These are phyloP conservation scores for Proteles cristata DNA, from an alignment of 2,113 vertebrate genomes.

Conservation along the genomic window DNA sequence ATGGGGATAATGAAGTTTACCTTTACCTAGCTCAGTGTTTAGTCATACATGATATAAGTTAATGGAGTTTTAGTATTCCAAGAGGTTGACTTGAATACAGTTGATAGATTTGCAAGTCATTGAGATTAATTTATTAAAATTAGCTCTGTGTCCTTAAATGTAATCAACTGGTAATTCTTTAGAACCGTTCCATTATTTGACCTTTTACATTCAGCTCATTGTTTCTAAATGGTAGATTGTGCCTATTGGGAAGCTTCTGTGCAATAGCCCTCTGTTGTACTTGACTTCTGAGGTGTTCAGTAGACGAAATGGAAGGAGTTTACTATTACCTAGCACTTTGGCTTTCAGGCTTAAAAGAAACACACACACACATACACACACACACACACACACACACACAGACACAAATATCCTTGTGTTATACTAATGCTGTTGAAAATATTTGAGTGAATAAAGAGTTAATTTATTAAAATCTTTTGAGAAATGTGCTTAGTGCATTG, in stretches of 20 bases:
- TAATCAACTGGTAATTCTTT: neutral
- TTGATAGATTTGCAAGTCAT: constrained; percentile 23
- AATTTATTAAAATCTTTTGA: constrained; percentile 61
- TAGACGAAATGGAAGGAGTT: neutral
- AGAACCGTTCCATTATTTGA: neutral
- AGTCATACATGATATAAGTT: neutral
- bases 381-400: no score
- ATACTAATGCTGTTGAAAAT: constrained; percentile 42
- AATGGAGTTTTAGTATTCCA: neutral
- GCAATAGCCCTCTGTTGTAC: neutral
- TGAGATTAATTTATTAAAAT: neutral
- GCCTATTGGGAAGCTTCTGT: neutral
- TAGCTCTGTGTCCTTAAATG: neutral
- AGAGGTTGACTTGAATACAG: neutral
- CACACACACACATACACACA: neutral
- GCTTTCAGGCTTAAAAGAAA: neutral
- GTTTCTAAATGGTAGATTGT: neutral
- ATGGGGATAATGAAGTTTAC: neutral
- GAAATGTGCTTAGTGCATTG: neutral
- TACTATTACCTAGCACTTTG: neutral
- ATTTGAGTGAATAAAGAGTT: constrained; percentile 29
- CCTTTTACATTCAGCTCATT: neutral
- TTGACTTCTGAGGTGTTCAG: neutral
- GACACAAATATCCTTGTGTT: neutral
- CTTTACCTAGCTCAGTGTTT: neutral